Percentiles rank a stretch among this genome's conserved stretches.
Conservation (phyloP, 2,888 invertebrate genomes). For the Philopedon plagiatum region DNA sequence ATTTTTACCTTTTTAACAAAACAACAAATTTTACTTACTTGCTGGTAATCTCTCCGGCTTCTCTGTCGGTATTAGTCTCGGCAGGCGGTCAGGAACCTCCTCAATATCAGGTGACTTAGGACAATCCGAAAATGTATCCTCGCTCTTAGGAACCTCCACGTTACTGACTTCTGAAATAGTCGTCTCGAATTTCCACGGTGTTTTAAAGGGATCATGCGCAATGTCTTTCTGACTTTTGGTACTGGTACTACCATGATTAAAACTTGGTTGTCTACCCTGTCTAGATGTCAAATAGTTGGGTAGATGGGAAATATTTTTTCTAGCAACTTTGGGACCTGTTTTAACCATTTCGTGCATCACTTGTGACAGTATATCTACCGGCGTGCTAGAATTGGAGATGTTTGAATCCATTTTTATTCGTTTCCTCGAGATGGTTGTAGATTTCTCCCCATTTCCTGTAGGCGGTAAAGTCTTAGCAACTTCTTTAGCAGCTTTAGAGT, state of each 20-base stretch:
- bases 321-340: constrained; percentile 28
- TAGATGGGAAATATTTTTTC: not conserved
- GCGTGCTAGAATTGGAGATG: not conserved
- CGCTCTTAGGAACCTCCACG: not conserved
- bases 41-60: constrained; percentile 38
- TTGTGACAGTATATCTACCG: constrained; percentile 51
- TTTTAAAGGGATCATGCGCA: not conserved
- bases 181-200: not conserved
- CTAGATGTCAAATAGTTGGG: not conserved
- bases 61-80: constrained; percentile 30
- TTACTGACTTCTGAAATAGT: not conserved
- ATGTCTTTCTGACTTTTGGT: not conserved
- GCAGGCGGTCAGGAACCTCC: constrained; percentile 28
- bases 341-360: constrained; percentile 54
- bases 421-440: not conserved
- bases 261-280: not conserved
- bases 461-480: not conserved
- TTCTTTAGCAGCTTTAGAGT: not conserved
- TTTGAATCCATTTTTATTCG: not conserved
- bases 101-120: constrained; percentile 41
- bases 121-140: constrained; percentile 22
- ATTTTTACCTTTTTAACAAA: no score
- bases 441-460: not conserved
- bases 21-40: constrained; percentile 41
- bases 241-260: not conserved